Percentiles rank a stretch among this genome's conserved stretches.
These are phyloP conservation scores for Philhelius pedissequus DNA, from an alignment of 2,888 invertebrate species.

Conservation along the genomic window DNA sequence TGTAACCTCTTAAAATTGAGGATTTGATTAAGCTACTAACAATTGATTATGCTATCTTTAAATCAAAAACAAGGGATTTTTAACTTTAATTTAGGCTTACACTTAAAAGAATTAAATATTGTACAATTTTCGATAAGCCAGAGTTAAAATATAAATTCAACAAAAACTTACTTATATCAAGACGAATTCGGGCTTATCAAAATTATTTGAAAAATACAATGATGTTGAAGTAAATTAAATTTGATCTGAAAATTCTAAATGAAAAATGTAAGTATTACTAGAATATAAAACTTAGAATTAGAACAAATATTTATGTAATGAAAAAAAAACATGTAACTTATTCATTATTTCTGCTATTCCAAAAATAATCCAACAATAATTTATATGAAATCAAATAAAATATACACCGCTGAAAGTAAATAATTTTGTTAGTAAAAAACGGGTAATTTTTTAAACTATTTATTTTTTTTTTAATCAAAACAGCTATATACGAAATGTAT, in stretches of 20 bases:
- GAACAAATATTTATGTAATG: conserved; percentile 28
- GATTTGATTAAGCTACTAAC: conserved; percentile 33
- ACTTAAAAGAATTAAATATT: not conserved
- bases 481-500: too few relatives aligned
- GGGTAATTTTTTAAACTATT: conserved; percentile 1
- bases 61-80: conserved; percentile 61
- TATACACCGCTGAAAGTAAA: conserved; percentile 1
- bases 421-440: conserved; percentile 16
- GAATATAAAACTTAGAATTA: conserved; percentile 19
- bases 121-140: conserved; percentile 4
- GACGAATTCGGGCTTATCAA: not conserved
- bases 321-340: conserved; percentile 9
- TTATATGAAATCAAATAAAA: conserved; percentile 12
- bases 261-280: conserved; percentile 61
- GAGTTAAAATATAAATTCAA: not conserved
- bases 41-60: conserved; percentile 15
- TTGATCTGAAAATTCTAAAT: conserved; percentile 29
- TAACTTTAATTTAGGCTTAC: not conserved
- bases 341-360: conserved; percentile 28
- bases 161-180: not conserved
- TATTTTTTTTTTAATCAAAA: not conserved
- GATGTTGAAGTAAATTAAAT: conserved; percentile 3
- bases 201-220: not conserved
- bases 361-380: conserved; percentile 1
- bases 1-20: conserved; percentile 43